Conservation (phyloP, 2,888 invertebrate genomes). For the Schizaphis graminum region DNA sequence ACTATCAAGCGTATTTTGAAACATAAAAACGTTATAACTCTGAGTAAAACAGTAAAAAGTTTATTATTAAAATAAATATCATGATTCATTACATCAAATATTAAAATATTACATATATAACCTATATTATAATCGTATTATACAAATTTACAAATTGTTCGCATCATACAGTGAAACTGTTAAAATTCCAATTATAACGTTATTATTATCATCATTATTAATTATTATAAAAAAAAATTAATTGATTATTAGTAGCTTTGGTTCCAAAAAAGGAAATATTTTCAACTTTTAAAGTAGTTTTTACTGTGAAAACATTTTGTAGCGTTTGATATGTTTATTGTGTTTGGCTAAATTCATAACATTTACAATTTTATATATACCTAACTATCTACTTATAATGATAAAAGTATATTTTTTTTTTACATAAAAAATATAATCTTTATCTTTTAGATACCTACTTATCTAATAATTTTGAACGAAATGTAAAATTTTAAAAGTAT, state of each 20-base stretch:
- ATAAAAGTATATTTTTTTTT: background rate
- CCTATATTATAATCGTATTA: background rate
- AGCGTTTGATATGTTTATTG: constrained; percentile 39
- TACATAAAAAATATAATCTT: background rate
- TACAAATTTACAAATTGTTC: background rate
- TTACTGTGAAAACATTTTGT: constrained; percentile 23
- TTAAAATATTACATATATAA: background rate
- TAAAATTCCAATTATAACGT: background rate
- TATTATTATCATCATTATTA: background rate
- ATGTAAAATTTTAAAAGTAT: background rate
- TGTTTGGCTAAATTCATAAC: constrained; percentile 26
- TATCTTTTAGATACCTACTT: background rate
- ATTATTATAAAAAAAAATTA: background rate
- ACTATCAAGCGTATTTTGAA: background rate
- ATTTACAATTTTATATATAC: constrained; percentile 43
- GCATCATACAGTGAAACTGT: background rate
- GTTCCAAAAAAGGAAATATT: background rate
- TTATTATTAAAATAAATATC: background rate
- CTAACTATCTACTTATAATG: background rate
- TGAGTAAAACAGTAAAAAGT: background rate
- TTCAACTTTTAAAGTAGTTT: background rate
- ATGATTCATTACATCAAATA: background rate
- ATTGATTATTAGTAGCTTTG: background rate
- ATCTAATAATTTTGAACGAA: constrained; percentile 10
- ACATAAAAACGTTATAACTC: background rate